Conservation (phyloP, 30 jellyfish, hydroid and myxozoan species). For the Turritopsis dohrnii region DNA sequence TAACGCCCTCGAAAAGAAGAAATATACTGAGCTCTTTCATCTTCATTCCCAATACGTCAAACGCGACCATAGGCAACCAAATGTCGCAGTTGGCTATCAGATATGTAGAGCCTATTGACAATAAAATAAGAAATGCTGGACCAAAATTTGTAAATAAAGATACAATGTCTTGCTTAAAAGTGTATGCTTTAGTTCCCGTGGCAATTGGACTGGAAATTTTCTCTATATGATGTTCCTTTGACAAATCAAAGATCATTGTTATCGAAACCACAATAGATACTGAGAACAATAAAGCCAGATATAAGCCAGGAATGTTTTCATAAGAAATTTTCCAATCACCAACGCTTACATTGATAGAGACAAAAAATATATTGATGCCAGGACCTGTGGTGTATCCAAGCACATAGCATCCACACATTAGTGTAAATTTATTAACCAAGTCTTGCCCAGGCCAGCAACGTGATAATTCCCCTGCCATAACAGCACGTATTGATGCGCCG, state of each 20-base stretch:
- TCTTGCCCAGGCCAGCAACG: slow-evolving; percentile 2
- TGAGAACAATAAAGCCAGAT: background rate
- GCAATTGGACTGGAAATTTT: too few relatives aligned
- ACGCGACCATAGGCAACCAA: background rate
- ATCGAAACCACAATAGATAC: background rate
- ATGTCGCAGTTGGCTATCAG: background rate
- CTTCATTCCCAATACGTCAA: background rate
- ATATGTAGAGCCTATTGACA: background rate
- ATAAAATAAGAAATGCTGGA: background rate
- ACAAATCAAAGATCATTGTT: slow-evolving; percentile 14
- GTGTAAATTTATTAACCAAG: background rate
- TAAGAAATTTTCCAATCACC: slow-evolving; percentile 6
- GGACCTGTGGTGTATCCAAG: slow-evolving; percentile 25
- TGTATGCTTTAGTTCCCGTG: background rate
- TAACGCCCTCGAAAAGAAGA: background rate
- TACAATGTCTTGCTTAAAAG: background rate
- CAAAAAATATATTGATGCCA: slow-evolving; percentile 12
- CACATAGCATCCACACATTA: slow-evolving; percentile 1
- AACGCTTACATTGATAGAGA: background rate
- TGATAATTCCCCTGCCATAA: background rate
- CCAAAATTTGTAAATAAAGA: background rate
- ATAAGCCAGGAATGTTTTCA: slow-evolving; percentile 17
- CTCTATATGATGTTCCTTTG: background rate
- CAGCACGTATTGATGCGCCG: slow-evolving; percentile 21
- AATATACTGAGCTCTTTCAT: background rate